These are phyloP conservation scores for Ormyrus thymus DNA, from an alignment of 2,888 invertebrate species.

Conservation along the genomic window DNA sequence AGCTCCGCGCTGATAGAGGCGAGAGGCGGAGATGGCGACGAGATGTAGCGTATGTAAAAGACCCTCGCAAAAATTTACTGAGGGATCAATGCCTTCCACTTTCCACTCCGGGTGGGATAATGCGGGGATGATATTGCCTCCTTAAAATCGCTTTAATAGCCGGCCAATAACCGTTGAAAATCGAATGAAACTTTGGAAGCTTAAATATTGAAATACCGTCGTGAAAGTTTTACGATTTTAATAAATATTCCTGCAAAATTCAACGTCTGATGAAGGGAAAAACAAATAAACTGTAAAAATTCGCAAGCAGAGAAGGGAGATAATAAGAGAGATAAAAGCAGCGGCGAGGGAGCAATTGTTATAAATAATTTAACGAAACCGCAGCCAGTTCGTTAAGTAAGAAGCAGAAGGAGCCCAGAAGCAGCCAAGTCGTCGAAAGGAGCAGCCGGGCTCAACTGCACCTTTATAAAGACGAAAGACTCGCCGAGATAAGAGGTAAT, in stretches of 20 bases:
- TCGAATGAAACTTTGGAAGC: no score
- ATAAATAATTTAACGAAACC: neutral
- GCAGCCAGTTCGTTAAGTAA: neutral
- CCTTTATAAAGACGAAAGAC: conserved; percentile 39
- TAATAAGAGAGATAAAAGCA: no score
- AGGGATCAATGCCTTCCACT: no score
- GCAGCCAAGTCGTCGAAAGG: conserved; percentile 54
- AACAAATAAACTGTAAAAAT: no score
- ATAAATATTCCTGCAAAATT: neutral
- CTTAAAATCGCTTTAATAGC: no score
- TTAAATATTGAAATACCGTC: no score
- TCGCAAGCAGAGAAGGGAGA: no score
- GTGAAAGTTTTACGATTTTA: neutral
- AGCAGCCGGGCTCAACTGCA: conserved; percentile 13
- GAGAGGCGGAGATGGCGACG: neutral
- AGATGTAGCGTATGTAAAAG: neutral
- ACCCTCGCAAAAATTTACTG: neutral
- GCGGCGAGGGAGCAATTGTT: no score
- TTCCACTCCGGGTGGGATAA: no score
- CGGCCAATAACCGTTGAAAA: no score
- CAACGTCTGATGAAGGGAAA: no score
- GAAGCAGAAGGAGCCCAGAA: neutral
- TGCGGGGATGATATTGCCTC: no score
- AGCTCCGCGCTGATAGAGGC: neutral
- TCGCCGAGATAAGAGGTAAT: conserved; percentile 57